Base-by-base conservation (phyloP, 2,797 vertebrate genomes). In the Mus caroli region DNA sequence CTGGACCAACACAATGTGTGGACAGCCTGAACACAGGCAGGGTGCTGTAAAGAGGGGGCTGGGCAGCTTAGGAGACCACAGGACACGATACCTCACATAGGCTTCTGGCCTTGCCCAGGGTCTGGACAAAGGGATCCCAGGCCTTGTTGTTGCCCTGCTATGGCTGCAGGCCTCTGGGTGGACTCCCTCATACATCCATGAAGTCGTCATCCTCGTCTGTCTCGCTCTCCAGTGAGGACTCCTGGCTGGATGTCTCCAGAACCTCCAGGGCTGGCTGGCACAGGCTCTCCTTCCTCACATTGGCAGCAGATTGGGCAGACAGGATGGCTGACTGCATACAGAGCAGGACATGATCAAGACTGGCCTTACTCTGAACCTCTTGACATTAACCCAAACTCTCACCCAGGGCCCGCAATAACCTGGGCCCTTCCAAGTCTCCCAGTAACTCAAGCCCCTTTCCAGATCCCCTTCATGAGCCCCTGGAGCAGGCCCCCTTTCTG, bases 251-350 rank as follows among this genome's bases (percentile, higher is more conserved):
- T 0, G 99, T 99, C 98, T 99, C 99, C 97, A 99, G 99, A 93
- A 99, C 99, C 98, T 99, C 99, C 98, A 99, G 99, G 26, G 99
- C 99, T 2, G 99, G 99, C 98, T 99, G 99, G 97, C 99, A 99
- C 96, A 99, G 99, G 24, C 98, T 99, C 98, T 99, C 99, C 97
- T 99, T 99, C 97, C 99, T 99, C 97, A 99, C 99, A 1, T 99
- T 99, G 98, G 99, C 99, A 10, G 99, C 99, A 12, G 99, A 99
- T 99, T 99, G 99, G 96, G 99, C 99, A 0, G 99, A 99, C 96
- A 99, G 98, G 98, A 99, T 99, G 97, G 99, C 99, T 92, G 99
- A 99, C 99, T 99, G 99, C 94, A 96, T 91, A 97, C 2, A 90
- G 0, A 75, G 71, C 3, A 13, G 71, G 69, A 43, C 34, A 7